Conservation (phyloP, 2,888 invertebrate species). For the Gari tellinella region DNA sequence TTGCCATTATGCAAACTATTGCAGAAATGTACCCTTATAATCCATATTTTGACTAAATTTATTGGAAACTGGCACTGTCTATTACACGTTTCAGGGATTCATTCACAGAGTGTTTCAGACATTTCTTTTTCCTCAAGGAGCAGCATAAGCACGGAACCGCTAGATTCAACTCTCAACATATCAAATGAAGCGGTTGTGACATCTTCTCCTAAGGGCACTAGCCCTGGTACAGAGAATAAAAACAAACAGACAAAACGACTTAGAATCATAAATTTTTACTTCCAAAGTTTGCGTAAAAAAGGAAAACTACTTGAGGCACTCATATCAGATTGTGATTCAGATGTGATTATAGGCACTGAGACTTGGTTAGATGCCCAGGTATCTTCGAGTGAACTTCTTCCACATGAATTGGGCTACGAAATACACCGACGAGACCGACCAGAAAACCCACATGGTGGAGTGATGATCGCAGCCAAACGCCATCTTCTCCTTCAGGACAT, state of each 20-base stretch:
- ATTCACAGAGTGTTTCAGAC: too few species aligned
- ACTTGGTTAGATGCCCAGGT: constrained; percentile 3
- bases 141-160: too few species aligned
- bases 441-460: constrained; percentile 18
- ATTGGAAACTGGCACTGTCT: too few species aligned
- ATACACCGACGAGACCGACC: background rate
- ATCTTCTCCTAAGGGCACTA: too few species aligned
- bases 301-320: constrained; percentile 15
- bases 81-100: too few species aligned
- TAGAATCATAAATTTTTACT: constrained; percentile 24
- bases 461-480: constrained; percentile 4
- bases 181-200: too few species aligned
- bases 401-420: background rate
- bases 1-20: too few species aligned
- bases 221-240: too few species aligned
- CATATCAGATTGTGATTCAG: background rate
- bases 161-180: too few species aligned
- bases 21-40: too few species aligned
- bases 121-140: too few species aligned
- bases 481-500: background rate
- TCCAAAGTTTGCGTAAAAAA: constrained; percentile 32
- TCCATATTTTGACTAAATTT: too few species aligned
- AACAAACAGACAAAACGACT: background rate
- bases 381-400: background rate
- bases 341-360: constrained; percentile 20